These are phyloP conservation scores for Chamaetylas fuelleborni DNA, from an alignment of 2,113 vertebrate genomes.

Conservation along the genomic window DNA sequence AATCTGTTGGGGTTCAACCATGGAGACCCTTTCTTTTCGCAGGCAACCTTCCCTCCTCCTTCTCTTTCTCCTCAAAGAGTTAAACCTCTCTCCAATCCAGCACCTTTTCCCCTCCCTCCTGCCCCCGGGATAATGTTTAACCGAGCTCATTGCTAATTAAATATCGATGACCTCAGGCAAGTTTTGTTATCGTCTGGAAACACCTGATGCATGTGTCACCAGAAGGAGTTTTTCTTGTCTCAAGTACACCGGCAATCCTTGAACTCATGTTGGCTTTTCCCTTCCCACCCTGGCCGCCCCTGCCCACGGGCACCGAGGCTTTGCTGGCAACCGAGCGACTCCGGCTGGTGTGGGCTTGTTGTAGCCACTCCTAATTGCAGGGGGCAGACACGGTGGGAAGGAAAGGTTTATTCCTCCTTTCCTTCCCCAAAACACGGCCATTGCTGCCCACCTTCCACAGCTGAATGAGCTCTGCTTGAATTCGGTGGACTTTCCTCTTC, in stretches of 20 bases:
- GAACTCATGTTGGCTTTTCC: not conserved
- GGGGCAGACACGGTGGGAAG: not conserved
- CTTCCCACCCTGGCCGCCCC: not conserved
- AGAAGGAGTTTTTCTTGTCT: slow-evolving; percentile 44
- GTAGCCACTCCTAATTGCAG: not conserved
- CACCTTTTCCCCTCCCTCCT: slow-evolving; percentile 7
- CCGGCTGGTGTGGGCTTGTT: not conserved
- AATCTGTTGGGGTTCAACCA: not conserved
- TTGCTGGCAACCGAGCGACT: rapidly evolving
- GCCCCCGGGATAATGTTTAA: slow-evolving; percentile 60
- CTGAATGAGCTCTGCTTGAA: not conserved
- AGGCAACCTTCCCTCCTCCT: not conserved
- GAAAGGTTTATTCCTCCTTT: not conserved
- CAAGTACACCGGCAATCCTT: slow-evolving; percentile 42
- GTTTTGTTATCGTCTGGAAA: slow-evolving; percentile 65
- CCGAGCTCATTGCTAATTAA: slow-evolving; percentile 59
- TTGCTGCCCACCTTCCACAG: rapidly evolving
- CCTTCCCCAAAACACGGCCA: not conserved
- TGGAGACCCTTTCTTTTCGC: not conserved
- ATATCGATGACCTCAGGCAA: slow-evolving; percentile 64
- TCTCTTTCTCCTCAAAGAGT: slow-evolving; percentile 24
- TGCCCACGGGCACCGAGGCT: not conserved
- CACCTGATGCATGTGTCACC: slow-evolving; percentile 69
- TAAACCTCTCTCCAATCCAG: slow-evolving; percentile 17
- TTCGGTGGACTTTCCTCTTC: not conserved